Evolutionary conservation across 2,888 invertebrate genomes (phyloP), one percentile per base, ranked within the genome.

Genomic region (Masnerella sp.): DNA sequence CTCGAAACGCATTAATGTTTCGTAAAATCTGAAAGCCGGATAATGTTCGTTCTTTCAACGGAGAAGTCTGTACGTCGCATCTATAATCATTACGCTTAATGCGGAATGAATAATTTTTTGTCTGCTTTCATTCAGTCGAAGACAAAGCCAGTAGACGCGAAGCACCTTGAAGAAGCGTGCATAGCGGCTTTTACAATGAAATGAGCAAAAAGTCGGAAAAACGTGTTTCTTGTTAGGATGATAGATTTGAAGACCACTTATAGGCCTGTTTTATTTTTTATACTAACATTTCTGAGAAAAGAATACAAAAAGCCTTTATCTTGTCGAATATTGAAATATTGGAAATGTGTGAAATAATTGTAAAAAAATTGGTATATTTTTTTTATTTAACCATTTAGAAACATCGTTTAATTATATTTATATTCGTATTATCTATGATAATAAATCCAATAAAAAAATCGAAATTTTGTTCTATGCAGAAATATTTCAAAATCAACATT

Each of bases 21-120:
- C 18, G 40, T 28, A 2, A 30, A 49, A 47, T 47, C 36, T 36
- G 12, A 34, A 45, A 45, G 36, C 59, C 47, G n/a, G n/a, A 47
- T 38, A 47, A 49, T 49, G 40, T 5, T 5, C 5, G 30, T 12
- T 59, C 22, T 45, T 59, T 36, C 17, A 45, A 12, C n/a, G 18
- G 30, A 61, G 36, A 28, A 47, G 51, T 11, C 22, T 34, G 34
- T 43, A 25, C 42, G 47, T 45, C 32, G 25, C 36, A 15, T 51
- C 40, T 34, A 43, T 62, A 62, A 51, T 62, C 62, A 42, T 62
- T 62, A 43, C 51, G 40, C 52, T 62, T 62, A 62, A 49, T 51
- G 49, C 49, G n/a, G 40, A 61, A 49, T 42, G 61, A 61, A 59
- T 69, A 69, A 69, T 69, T 61, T 61, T 61, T 61, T 54, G 38